A percentile compares a stretch with the other conserved stretches of the same genome.
Conservation (phyloP, 2,113 vertebrate species). For the Cisticola juncidis region DNA sequence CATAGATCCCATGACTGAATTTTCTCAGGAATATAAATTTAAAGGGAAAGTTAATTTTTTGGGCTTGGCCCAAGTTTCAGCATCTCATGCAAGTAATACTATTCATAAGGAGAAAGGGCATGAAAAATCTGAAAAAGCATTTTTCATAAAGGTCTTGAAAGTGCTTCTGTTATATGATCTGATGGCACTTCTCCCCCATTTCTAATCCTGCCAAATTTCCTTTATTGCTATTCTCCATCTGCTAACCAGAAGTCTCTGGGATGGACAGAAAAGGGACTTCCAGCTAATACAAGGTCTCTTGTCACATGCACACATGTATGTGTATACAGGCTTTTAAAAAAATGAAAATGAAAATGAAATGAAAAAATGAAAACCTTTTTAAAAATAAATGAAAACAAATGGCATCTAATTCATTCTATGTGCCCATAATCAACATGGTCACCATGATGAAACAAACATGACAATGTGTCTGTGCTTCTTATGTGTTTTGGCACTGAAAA, state of each 20-base stretch:
- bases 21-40: neutral
- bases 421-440: accelerated
- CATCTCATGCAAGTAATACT: neutral
- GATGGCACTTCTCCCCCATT: neutral
- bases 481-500: neutral
- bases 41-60: neutral
- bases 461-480: accelerated
- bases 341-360: too few relatives aligned
- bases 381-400: neutral
- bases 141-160: neutral
- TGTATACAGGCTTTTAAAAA: neutral
- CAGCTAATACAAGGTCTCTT: neutral
- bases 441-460: neutral
- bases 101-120: neutral
- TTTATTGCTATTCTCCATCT: neutral
- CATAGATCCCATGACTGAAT: neutral
- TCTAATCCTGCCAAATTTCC: neutral
- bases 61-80: neutral
- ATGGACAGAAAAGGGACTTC: neutral
- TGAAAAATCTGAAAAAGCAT: accelerated
- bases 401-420: neutral
- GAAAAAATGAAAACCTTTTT: too few relatives aligned
- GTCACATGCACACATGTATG: accelerated
- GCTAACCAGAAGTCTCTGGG: neutral
- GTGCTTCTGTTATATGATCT: neutral